Evolutionary conservation across 2,113 vertebrate species (phyloP).

Genomic region (Urocolius indicus): DNA sequence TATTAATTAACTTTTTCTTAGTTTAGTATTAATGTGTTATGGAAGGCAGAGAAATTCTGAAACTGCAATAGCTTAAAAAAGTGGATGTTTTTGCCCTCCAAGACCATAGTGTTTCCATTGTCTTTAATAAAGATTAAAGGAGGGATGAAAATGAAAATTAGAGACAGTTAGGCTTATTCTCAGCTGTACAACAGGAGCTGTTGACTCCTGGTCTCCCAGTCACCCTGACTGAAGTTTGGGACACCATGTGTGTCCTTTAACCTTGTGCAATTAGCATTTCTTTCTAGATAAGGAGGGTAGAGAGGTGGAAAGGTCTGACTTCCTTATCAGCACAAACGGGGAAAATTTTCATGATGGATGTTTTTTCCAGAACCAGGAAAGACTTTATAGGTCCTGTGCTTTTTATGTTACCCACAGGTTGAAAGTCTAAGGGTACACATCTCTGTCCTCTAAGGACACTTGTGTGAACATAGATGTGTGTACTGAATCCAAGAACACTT

Average conservation of each 20-base stretch:
- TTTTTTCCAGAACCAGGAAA: background rate
- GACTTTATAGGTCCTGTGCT: background rate
- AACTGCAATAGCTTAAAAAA: background rate
- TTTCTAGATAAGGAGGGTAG: background rate
- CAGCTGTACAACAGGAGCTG: background rate
- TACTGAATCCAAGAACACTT: background rate
- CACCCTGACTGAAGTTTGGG: background rate
- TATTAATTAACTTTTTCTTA: conserved; percentile 44
- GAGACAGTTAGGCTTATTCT: background rate
- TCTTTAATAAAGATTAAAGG: background rate
- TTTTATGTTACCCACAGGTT: background rate
- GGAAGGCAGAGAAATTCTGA: background rate
- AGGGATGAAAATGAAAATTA: background rate
- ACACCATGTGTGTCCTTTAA: background rate
- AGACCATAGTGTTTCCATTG: background rate
- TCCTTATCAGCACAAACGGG: background rate
- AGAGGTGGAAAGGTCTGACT: background rate
- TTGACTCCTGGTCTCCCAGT: background rate
- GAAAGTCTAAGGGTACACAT: background rate
- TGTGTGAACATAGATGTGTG: background rate
- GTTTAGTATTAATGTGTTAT: background rate
- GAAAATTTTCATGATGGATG: background rate
- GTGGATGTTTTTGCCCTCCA: background rate
- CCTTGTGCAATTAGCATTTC: background rate
- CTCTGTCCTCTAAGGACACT: background rate